These are phyloP conservation scores for Pungitius pungitius DNA, from an alignment of 2,113 vertebrate genomes.

Conservation along the genomic window DNA sequence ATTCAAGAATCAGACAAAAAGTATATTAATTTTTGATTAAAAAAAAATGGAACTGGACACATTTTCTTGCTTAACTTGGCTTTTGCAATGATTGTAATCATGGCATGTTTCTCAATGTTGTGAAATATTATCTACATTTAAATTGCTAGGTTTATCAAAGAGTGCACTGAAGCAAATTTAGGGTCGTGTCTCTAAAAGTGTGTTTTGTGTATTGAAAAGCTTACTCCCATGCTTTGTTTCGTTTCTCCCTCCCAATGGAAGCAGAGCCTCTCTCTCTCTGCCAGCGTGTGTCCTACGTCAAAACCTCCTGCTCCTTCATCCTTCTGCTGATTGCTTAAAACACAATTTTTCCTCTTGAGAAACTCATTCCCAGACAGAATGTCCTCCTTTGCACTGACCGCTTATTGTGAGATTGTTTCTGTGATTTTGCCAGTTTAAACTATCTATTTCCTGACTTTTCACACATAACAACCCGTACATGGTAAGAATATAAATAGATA, in stretches of 20 bases:
- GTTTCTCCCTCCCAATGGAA: conserved; percentile 7
- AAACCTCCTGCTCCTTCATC: not conserved
- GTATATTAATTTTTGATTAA: not conserved
- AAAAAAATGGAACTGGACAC: not conserved
- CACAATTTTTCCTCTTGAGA: conserved; percentile 34
- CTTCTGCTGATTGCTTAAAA: conserved; percentile 29
- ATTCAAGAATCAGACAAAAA: not conserved
- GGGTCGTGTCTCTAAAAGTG: conserved; percentile 47
- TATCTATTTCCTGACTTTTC: conserved; percentile 22
- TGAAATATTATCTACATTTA: conserved; percentile 46
- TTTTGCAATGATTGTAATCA: conserved; percentile 45
- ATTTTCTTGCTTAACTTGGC: conserved; percentile 42
- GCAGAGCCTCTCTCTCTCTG: conserved; percentile 7
- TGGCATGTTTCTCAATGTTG: conserved; percentile 68
- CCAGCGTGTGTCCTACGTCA: conserved; percentile 65
- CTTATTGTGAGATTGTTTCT: conserved; percentile 21
- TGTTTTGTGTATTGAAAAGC: conserved; percentile 45
- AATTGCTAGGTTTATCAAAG: conserved; percentile 45
- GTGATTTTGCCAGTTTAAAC: conserved; percentile 8
- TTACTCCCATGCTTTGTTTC: conserved; percentile 9
- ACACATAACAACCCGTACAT: conserved; percentile 6
- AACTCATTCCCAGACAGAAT: not conserved
- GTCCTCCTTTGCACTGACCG: conserved; percentile 2
- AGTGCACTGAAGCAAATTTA: conserved; percentile 27
- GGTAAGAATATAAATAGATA: conserved; percentile 25